phyloP scores from a whole-genome alignment of 2,113 vertebrate species.

The Eulemur rufifrons region DNA sequence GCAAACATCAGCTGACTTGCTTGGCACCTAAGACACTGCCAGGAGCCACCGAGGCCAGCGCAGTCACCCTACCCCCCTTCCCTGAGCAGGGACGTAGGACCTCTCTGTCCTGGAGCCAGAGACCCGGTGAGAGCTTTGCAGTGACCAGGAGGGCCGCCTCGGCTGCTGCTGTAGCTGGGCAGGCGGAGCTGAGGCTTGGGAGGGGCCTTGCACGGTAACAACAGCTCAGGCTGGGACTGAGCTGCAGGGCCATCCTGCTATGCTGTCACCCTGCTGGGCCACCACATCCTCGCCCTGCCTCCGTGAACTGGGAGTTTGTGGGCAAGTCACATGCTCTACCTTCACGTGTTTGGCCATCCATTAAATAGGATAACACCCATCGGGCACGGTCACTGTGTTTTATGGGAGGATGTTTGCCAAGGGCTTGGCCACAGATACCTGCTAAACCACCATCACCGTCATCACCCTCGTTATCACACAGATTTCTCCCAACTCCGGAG shows the following conservation, averaged over 20 bases:
- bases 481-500: neutral
- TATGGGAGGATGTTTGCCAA: neutral
- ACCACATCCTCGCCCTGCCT: neutral
- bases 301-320: neutral
- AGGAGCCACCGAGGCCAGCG: neutral
- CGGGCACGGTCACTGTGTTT: neutral
- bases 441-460: neutral
- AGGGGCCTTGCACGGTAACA: accelerated
- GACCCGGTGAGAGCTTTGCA: neutral
- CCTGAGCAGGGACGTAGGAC: neutral
- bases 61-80: neutral
- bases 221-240: no score
- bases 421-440: neutral
- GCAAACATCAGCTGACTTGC: neutral
- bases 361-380: neutral
- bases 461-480: neutral
- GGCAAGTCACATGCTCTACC: neutral
- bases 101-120: neutral
- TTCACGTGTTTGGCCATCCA: neutral
- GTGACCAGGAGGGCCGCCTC: accelerated
- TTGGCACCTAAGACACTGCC: neutral
- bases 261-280: no score
- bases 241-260: neutral
- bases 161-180: neutral
- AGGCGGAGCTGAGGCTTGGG: neutral